These are phyloP conservation scores for Stenotaenia linearis DNA, from an alignment of 2,888 invertebrate species.

Conservation along the genomic window DNA sequence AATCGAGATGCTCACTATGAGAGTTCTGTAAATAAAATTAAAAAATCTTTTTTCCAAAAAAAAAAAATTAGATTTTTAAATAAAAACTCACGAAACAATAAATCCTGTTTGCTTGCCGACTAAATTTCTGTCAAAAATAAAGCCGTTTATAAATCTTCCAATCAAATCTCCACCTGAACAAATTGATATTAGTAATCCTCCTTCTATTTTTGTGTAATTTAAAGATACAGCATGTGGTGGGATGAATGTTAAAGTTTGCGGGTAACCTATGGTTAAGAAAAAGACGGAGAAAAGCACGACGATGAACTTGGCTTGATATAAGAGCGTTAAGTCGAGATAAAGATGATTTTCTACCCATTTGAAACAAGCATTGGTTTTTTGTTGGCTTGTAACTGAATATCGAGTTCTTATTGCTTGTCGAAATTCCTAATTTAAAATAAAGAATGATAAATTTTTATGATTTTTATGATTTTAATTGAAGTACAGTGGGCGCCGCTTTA, in stretches of 20 bases:
- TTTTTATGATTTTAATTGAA: no score
- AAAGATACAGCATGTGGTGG: background rate
- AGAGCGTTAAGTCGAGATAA: background rate
- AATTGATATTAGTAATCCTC: background rate
- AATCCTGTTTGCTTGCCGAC: background rate
- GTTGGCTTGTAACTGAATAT: background rate
- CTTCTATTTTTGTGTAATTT: background rate
- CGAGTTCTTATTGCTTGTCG: background rate
- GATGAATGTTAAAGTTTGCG: background rate
- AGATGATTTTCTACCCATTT: background rate
- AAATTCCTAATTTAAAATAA: no score
- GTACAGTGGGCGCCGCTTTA: no score
- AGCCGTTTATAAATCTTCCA: background rate
- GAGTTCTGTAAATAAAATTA: no score
- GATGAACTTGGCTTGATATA: background rate
- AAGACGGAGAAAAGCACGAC: constrained; percentile 44
- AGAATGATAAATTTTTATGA: background rate
- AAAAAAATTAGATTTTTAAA: no score
- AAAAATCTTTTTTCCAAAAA: no score
- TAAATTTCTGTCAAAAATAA: background rate
- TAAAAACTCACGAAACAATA: background rate
- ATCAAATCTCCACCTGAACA: background rate
- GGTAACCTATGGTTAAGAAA: background rate
- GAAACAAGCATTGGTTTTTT: background rate
- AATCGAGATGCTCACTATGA: no score